Evolutionary conservation across 2,888 invertebrate species (phyloP).

Genomic region (Holacanthella duospinosa): DNA sequence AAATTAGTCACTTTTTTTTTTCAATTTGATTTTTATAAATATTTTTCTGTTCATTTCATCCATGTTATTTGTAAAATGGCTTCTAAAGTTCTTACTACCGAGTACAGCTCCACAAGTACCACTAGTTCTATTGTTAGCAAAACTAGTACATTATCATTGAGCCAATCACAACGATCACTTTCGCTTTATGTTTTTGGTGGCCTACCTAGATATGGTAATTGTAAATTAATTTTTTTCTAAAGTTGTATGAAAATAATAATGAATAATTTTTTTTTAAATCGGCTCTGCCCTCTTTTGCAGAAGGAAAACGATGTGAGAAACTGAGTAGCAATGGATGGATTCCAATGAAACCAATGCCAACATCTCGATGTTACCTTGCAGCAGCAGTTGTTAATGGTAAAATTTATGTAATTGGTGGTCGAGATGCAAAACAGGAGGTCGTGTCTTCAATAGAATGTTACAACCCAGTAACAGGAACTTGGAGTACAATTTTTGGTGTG

Average conservation of each 20-base stretch:
- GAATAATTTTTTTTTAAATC: too few species aligned
- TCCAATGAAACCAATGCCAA: not conserved
- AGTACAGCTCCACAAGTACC: too few species aligned
- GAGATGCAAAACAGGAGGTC: not conserved
- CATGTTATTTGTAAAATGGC: too few species aligned
- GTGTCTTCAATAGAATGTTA: not conserved
- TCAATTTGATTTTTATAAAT: too few species aligned
- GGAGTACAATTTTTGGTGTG: not conserved
- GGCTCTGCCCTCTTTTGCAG: not conserved
- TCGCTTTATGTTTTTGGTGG: not conserved
- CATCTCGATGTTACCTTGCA: not conserved
- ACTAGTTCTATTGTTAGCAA: not conserved
- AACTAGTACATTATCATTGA: not conserved
- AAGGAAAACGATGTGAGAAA: not conserved
- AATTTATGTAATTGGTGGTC: not conserved
- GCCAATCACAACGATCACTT: not conserved
- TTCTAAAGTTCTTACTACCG: too few species aligned
- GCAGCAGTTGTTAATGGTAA: not conserved
- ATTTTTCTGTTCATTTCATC: too few species aligned
- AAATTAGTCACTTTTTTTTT: too few species aligned
- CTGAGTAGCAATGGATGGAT: not conserved
- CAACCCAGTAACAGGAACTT: not conserved
- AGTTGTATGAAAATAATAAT: not conserved
- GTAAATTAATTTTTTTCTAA: not conserved
- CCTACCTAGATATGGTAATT: not conserved